phyloP scores from a whole-genome alignment of 1,140 invertebrate species.

The Pogonognathellus flavescens region DNA sequence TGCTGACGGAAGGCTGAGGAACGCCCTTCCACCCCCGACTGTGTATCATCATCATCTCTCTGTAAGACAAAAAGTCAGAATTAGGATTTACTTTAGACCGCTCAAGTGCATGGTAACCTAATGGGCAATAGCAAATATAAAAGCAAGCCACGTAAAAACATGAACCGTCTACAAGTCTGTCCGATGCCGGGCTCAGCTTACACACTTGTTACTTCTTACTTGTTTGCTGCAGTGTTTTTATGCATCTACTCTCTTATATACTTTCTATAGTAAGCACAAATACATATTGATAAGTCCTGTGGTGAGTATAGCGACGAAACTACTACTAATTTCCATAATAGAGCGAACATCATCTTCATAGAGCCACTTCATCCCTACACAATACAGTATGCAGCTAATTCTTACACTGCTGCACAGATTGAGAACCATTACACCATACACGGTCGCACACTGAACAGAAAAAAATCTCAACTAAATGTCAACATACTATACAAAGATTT shows the following conservation, averaged over 20 bases:
- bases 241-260: not conserved
- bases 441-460: not conserved
- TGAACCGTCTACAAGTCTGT: too few relatives aligned
- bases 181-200: too few relatives aligned
- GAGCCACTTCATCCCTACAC: slow-evolving; percentile 23
- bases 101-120: not conserved
- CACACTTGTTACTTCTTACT: not conserved
- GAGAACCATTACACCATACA: slow-evolving; percentile 16
- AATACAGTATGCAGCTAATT: slow-evolving; percentile 44
- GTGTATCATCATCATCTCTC: slow-evolving; percentile 42
- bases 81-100: slow-evolving; percentile 28
- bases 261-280: too few relatives aligned
- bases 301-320: not conserved
- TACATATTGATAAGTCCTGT: too few relatives aligned
- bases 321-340: slow-evolving; percentile 45
- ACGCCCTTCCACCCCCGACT: slow-evolving; percentile 47
- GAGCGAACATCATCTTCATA: slow-evolving; percentile 6
- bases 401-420: slow-evolving; percentile 5
- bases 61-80: slow-evolving; percentile 34
- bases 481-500: too few relatives aligned
- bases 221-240: not conserved
- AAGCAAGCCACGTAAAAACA: too few relatives aligned
- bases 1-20: slow-evolving; percentile 37
- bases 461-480: slow-evolving; percentile 13
- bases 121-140: too few relatives aligned